Base-by-base conservation (phyloP, 2,113 vertebrate species). In the Dipodomys ordii region DNA sequence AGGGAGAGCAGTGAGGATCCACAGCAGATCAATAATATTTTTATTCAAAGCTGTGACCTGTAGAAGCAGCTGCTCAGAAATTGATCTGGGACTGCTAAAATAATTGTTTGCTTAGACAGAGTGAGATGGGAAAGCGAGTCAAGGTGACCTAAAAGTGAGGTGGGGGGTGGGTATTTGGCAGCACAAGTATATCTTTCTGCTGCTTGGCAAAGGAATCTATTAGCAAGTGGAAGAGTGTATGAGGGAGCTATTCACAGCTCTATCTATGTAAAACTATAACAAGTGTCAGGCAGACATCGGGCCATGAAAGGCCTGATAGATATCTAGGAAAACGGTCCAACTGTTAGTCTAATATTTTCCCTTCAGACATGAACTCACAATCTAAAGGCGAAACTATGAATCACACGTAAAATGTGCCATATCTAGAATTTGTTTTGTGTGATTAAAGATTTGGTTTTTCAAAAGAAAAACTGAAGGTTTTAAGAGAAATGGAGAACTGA, bases 301-400 rank as follows among this genome's bases (percentile, higher is more conserved):
- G 10, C 28, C 35, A 72, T 32, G 28, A 68, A 65, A 69, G 28
- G 65, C 25, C 60, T 6, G 49, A 88, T 1, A 79, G 60, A 20
- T 20, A 78, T 13, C 30, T 4, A 62, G 19, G 12, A 57, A 32
- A 84, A 69, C 4, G 18, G 72, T 25, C 20, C 5, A 69, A 73
- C 0, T 18, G 20, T 67, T 0, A 44, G 30, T 35, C 13, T 6
- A 30, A 2, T 13, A 74, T 35, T 88, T 92, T 87, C 39, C 65
- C 67, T 91, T 93, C 39, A 80, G 39, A 79, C 11, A 20, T 30
- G 39, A 88, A 86, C 44, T 94, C 87, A 90, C 39, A 83, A 67
- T 83, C 80, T 91, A 35, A 92, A 82, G 57, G 35, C 77, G 27
- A 87, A 74, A 93, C 39, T 62, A 23, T 88, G 32, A 92, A 85